These are phyloP conservation scores for Agrypnus murinus DNA, from an alignment of 2,888 invertebrate species.

Conservation along the genomic window DNA sequence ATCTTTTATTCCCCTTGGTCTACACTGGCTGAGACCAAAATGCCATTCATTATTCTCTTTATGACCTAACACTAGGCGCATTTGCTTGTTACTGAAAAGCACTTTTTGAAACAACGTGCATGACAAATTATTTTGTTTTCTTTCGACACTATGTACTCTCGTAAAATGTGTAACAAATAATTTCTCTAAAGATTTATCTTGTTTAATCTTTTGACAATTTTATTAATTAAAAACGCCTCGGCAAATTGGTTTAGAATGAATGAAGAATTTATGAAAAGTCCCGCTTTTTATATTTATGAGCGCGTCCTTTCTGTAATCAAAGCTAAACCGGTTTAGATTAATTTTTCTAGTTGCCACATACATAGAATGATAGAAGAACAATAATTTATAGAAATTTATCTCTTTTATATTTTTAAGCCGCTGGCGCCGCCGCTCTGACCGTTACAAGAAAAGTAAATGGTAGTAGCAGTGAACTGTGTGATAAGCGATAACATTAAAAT, in stretches of 20 bases:
- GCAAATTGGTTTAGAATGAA: too few relatives aligned
- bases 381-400: slow-evolving; percentile 11
- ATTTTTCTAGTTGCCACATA: background rate
- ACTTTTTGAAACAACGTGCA: slow-evolving; percentile 15
- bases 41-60: slow-evolving; percentile 47
- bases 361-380: background rate
- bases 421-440: too few relatives aligned
- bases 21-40: slow-evolving; percentile 37
- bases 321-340: background rate
- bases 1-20: slow-evolving; percentile 56
- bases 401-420: background rate
- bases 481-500: background rate
- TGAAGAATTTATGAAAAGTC: too few relatives aligned
- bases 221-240: too few relatives aligned
- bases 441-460: background rate
- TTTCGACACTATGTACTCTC: background rate
- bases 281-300: too few relatives aligned
- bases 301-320: too few relatives aligned
- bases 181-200: too few relatives aligned
- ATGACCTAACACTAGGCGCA: slow-evolving; percentile 37
- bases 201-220: too few relatives aligned
- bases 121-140: slow-evolving; percentile 15
- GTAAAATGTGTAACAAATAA: background rate
- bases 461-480: background rate
- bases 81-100: slow-evolving; percentile 30